A percentile compares a stretch with the other conserved stretches of the same genome.
Conservation (phyloP, 2,113 vertebrate genomes). For the Bungarus multicinctus region DNA sequence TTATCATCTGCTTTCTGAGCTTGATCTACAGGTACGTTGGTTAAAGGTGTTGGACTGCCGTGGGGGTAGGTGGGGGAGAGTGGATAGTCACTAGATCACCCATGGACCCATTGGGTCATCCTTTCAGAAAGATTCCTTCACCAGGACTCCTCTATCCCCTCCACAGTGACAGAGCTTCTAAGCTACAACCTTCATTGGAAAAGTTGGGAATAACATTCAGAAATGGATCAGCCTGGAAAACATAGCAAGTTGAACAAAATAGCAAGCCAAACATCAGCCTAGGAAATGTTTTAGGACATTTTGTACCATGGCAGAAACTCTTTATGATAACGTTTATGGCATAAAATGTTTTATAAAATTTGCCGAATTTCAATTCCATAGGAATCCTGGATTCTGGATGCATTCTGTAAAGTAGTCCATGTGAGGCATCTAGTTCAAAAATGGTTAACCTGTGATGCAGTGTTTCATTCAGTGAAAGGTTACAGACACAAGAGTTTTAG, state of each 20-base stretch:
- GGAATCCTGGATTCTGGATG: neutral
- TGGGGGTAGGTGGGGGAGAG: too few species aligned
- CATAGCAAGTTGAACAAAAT: neutral
- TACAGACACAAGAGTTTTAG: neutral
- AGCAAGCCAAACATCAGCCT: too few species aligned
- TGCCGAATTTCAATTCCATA: neutral
- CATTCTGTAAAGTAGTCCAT: neutral
- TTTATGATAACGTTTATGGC: neutral
- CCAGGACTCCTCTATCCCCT: too few species aligned
- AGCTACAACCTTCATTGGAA: neutral
- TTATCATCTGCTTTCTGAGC: constrained; percentile 82
- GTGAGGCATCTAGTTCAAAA: neutral
- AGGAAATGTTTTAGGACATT: neutral
- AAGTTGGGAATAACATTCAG: neutral
- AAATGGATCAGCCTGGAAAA: neutral
- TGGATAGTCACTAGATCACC: too few species aligned
- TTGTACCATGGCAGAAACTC: neutral
- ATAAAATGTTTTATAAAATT: neutral
- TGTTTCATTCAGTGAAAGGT: neutral
- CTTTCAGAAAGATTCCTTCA: too few species aligned
- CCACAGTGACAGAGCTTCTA: neutral
- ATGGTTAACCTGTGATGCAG: neutral
- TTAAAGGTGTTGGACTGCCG: neutral
- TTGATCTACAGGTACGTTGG: constrained; percentile 83
- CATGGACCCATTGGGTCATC: too few species aligned